phyloP scores from a whole-genome alignment of 2,888 invertebrate genomes.

The Camptogramma bilineatum region DNA sequence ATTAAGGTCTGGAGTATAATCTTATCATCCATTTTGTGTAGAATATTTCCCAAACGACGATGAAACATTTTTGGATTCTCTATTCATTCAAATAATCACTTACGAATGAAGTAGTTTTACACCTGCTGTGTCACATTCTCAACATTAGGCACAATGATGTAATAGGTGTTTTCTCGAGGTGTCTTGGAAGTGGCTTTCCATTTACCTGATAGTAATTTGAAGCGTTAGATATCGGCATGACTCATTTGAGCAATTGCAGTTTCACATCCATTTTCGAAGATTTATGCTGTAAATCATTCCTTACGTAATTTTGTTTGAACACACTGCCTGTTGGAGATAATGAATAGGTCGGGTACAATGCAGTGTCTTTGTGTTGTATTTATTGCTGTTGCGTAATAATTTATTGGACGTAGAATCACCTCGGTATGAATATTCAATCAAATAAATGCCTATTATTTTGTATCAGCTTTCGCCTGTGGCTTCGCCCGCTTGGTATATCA shows the following conservation, averaged over 20 bases:
- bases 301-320: constrained; percentile 17
- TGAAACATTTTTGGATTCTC: not conserved
- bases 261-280: constrained; percentile 27
- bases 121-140: constrained; percentile 3
- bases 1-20: not conserved
- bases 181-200: constrained; percentile 18
- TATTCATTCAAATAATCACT: not conserved
- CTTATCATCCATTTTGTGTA: not conserved
- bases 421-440: not conserved
- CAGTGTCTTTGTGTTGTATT: constrained; percentile 5
- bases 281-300: constrained; percentile 26
- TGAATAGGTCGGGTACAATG: constrained; percentile 2
- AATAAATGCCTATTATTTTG: not conserved
- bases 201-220: constrained; percentile 42
- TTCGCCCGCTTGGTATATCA: too few relatives aligned
- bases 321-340: not conserved
- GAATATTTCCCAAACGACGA: not conserved
- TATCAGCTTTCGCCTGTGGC: too few relatives aligned
- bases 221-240: constrained; percentile 33
- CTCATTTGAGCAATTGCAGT: constrained; percentile 26
- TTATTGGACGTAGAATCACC: not conserved
- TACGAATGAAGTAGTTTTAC: not conserved
- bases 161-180: constrained; percentile 28
- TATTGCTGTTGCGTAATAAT: constrained; percentile 1
- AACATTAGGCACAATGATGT: constrained; percentile 8